These are phyloP conservation scores for Chaenocephalus aceratus DNA, from an alignment of 2,113 vertebrate species.

Conservation along the genomic window DNA sequence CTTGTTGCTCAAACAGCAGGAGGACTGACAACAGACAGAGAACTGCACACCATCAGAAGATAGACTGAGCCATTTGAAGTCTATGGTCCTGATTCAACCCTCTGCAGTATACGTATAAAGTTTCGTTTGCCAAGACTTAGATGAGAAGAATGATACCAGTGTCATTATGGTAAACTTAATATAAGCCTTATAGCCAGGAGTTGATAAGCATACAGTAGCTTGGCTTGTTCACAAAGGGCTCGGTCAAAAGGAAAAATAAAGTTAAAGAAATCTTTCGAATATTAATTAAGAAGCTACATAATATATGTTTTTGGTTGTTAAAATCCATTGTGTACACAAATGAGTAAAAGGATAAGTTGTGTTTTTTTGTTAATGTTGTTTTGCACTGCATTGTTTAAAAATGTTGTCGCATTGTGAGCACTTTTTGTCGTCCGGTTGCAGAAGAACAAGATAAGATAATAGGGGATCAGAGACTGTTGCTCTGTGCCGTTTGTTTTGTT, in stretches of 20 bases:
- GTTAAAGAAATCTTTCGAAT: neutral
- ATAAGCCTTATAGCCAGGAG: neutral
- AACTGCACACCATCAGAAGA: neutral
- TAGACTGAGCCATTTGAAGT: neutral
- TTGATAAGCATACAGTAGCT: neutral
- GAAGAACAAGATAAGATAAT: neutral
- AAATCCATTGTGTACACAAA: neutral
- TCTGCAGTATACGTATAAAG: neutral
- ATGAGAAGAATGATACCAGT: neutral
- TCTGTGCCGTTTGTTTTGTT: too few species aligned
- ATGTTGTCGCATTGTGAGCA: constrained; percentile 7
- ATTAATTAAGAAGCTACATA: neutral
- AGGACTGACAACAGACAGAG: neutral
- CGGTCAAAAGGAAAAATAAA: neutral
- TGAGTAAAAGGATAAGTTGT: neutral
- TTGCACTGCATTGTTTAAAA: neutral
- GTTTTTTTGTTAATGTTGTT: neutral
- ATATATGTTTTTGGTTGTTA: neutral
- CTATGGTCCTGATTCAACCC: neutral
- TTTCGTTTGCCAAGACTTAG: neutral
- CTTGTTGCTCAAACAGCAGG: neutral
- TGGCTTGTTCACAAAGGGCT: neutral
- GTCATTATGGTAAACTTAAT: neutral
- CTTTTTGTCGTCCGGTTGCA: neutral
- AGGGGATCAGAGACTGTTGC: too few species aligned